Conservation (phyloP, 2,113 vertebrate species). For the Prolemur simus region DNA sequence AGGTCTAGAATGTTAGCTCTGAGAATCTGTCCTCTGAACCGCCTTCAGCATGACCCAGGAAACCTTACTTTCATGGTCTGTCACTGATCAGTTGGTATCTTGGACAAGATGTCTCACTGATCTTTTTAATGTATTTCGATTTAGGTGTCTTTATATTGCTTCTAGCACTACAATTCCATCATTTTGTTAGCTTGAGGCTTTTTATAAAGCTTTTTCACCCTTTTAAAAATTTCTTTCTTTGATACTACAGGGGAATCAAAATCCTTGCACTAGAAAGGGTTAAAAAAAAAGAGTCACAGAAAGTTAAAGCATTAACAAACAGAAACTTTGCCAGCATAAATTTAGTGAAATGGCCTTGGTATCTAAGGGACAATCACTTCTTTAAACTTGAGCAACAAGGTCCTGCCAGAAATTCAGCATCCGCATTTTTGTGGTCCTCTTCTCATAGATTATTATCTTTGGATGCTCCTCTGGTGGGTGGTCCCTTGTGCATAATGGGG, state of each 20-base stretch:
- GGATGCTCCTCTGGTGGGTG: constrained; percentile 15
- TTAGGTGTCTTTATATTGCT: background rate
- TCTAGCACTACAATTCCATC: background rate
- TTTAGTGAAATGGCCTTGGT: background rate
- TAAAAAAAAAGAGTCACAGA: background rate
- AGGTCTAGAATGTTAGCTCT: background rate
- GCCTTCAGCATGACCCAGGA: background rate
- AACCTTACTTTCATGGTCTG: background rate
- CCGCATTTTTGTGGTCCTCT: constrained; percentile 42
- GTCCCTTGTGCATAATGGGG: constrained; percentile 1
- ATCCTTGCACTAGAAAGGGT: background rate
- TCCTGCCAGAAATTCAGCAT: constrained; percentile 52
- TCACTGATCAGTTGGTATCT: background rate
- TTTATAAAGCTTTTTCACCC: background rate
- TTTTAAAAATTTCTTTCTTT: background rate
- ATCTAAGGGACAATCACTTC: constrained; percentile 58
- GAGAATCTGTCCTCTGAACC: background rate
- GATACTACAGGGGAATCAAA: background rate
- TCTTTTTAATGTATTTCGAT: background rate
- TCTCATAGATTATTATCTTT: constrained; percentile 60
- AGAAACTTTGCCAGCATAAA: constrained; percentile 41
- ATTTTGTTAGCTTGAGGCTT: background rate
- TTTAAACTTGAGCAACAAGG: constrained; percentile 46
- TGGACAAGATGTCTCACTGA: background rate
- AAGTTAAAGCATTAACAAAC: constrained; percentile 52